A percentile compares a stretch with the other conserved stretches of the same genome.
These are phyloP conservation scores for Bos indicus DNA, from an alignment of 2,113 vertebrate species.

Conservation along the genomic window DNA sequence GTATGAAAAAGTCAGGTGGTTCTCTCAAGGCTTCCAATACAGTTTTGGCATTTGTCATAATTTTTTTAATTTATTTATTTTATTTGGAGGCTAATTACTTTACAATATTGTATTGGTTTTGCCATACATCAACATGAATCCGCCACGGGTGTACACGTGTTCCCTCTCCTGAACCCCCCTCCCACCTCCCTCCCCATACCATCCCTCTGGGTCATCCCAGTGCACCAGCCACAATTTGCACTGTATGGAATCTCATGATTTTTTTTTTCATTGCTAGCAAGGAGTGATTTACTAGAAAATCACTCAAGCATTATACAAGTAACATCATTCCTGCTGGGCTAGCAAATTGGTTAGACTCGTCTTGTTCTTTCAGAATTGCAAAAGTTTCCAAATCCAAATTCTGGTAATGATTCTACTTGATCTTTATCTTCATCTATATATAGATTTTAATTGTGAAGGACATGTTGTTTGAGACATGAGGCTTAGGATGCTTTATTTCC, in stretches of 20 bases:
- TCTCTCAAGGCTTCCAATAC: neutral
- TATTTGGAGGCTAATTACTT: too few relatives aligned
- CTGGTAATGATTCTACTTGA: neutral
- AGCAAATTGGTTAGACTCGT: neutral
- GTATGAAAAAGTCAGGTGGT: neutral
- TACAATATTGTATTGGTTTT: too few relatives aligned
- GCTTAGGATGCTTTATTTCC: neutral
- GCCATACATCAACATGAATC: too few relatives aligned
- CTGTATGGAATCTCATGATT: neutral
- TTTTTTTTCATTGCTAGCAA: neutral
- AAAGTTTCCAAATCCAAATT: neutral
- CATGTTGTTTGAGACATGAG: neutral
- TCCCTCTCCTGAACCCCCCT: too few relatives aligned
- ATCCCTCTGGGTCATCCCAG: too few relatives aligned
- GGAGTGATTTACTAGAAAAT: neutral
- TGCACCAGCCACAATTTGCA: neutral
- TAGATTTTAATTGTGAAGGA: neutral
- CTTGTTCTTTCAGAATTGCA: neutral
- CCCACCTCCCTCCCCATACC: too few relatives aligned
- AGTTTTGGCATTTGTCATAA: slow-evolving; percentile 13
- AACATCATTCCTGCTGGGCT: neutral
- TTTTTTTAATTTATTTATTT: neutral
- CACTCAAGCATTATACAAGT: neutral
- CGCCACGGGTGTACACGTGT: too few relatives aligned
- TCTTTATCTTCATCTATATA: neutral